Conservation (phyloP, 2,888 invertebrate genomes). For the Amitus sp. region DNA sequence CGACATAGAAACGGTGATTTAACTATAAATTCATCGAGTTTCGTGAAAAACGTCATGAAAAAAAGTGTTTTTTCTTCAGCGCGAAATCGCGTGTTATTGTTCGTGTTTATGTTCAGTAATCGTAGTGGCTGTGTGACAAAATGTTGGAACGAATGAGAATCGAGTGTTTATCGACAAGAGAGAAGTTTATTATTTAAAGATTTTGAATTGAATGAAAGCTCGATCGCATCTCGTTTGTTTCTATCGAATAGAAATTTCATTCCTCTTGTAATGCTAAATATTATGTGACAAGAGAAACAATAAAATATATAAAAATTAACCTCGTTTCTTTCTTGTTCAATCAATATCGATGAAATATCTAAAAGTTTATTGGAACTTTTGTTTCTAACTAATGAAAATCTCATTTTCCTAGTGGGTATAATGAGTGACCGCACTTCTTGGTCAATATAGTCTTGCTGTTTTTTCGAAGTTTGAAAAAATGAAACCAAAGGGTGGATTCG, state of each 20-base stretch:
- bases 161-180: conserved; percentile 3
- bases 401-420: too few species aligned
- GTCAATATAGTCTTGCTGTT: too few species aligned
- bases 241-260: conserved; percentile 24
- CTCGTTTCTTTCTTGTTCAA: conserved; percentile 1
- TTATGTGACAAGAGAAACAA: conserved; percentile 43
- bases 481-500: too few species aligned
- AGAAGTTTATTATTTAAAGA: conserved; percentile 5
- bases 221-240: conserved; percentile 24
- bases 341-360: background rate
- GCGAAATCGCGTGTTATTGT: background rate
- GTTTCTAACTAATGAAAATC: too few species aligned
- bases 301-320: conserved; percentile 26
- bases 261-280: conserved; percentile 29
- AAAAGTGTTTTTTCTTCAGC: background rate
- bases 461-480: too few species aligned
- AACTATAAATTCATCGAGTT: background rate
- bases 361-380: too few species aligned
- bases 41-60: background rate
- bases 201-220: background rate
- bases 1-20: background rate
- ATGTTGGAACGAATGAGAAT: background rate
- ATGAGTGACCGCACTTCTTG: background rate
- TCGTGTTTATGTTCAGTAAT: background rate
- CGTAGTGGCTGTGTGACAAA: background rate